Evolutionary conservation across 2,888 invertebrate genomes (phyloP).

Genomic region (Mayetiola destructor): DNA sequence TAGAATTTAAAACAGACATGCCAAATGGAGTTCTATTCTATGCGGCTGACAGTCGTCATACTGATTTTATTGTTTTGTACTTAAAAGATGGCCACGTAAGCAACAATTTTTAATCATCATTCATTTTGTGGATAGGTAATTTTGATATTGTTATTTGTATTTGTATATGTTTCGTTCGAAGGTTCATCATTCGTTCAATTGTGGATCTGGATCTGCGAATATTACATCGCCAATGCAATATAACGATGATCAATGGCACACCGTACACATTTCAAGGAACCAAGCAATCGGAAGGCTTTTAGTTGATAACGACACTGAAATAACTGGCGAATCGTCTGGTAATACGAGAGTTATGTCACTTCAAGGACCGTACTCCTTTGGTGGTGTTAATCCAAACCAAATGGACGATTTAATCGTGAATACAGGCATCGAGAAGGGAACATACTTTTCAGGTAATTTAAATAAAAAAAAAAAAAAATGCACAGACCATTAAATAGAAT

Average conservation of each 20-base stretch:
- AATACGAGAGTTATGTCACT: slow-evolving; percentile 42
- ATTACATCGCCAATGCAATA: slow-evolving; percentile 44
- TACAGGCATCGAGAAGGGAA: slow-evolving; percentile 24
- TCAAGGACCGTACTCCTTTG: slow-evolving; percentile 60
- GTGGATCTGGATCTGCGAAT: slow-evolving; percentile 47
- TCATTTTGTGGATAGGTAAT: not conserved
- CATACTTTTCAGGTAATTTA: too few species aligned
- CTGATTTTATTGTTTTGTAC: slow-evolving; percentile 60
- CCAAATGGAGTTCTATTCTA: slow-evolving; percentile 75
- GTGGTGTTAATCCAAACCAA: slow-evolving; percentile 48
- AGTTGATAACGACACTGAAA: slow-evolving; percentile 46
- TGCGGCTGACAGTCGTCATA: slow-evolving; percentile 46
- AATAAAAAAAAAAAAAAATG: too few species aligned
- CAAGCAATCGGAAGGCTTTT: slow-evolving; percentile 46
- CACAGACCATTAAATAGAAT: too few species aligned
- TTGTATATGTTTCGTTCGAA: slow-evolving; percentile 26
- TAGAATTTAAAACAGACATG: slow-evolving; percentile 57
- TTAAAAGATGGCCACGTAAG: slow-evolving; percentile 57
- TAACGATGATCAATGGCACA: slow-evolving; percentile 70
- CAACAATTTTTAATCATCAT: not conserved
- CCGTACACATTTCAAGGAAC: slow-evolving; percentile 49
- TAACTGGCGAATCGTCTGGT: slow-evolving; percentile 39
- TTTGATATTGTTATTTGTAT: not conserved
- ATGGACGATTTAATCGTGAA: slow-evolving; percentile 35
- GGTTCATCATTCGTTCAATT: slow-evolving; percentile 56